Evolutionary conservation across 1,140 invertebrate genomes (phyloP).

Genomic region (Chironomus striatipennis): DNA sequence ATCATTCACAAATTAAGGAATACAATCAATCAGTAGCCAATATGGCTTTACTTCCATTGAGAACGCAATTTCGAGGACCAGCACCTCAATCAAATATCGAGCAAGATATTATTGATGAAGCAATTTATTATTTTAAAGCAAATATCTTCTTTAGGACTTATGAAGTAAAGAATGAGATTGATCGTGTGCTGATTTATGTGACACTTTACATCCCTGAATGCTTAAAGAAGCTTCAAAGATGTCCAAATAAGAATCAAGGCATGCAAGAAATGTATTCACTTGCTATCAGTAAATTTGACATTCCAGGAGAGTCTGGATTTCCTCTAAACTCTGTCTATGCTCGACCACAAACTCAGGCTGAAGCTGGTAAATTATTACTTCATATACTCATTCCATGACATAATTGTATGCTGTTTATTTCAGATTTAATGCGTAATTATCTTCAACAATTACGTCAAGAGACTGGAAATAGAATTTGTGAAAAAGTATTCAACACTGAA

Average conservation of each 20-base stretch:
- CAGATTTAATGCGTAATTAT: conserved; percentile 88
- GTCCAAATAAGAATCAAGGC: conserved; percentile 79
- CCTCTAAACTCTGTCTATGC: conserved; percentile 97
- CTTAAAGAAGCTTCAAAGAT: conserved; percentile 88
- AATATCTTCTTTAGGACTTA: conserved; percentile 99
- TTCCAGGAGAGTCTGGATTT: conserved; percentile 93
- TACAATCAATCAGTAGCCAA: conserved; percentile 77
- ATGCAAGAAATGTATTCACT: conserved; percentile 93
- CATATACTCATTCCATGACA: background rate
- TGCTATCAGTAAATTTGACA: conserved; percentile 90
- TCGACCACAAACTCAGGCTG: conserved; percentile 66
- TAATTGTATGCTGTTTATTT: conserved; percentile 34
- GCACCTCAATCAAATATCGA: conserved; percentile 63
- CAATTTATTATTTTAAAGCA: conserved; percentile 94
- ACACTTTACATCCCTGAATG: conserved; percentile 99
- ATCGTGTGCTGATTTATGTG: conserved; percentile 94
- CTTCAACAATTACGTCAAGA: conserved; percentile 93
- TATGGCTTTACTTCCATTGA: conserved; percentile 81
- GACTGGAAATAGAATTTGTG: conserved; percentile 79
- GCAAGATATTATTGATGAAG: conserved; percentile 95
- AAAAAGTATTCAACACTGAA: conserved; percentile 82
- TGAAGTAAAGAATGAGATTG: conserved; percentile 95
- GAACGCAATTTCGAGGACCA: conserved; percentile 81
- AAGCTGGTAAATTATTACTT: conserved; percentile 54
- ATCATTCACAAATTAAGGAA: conserved; percentile 83